These are phyloP conservation scores for Thrips palmi DNA, from an alignment of 1,140 invertebrate genomes.

Conservation along the genomic window DNA sequence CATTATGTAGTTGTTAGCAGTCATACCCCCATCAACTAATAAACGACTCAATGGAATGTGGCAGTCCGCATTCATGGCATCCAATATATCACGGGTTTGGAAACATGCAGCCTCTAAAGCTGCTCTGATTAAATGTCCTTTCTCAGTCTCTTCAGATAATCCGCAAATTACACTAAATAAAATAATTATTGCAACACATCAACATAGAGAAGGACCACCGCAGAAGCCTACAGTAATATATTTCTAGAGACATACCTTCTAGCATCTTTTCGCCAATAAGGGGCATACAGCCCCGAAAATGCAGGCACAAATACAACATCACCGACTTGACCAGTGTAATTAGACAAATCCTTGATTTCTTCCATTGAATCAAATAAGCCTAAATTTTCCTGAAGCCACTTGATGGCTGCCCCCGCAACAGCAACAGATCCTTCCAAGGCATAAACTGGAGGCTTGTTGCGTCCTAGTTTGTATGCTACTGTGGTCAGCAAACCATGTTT, in stretches of 20 bases:
- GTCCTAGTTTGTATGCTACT: conserved; percentile 79
- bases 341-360: conserved; percentile 40
- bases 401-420: conserved; percentile 60
- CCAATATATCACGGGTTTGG: conserved; percentile 59
- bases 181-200: conserved; percentile 15
- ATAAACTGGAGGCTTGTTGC: conserved; percentile 57
- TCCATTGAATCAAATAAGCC: conserved; percentile 30
- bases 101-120: conserved; percentile 78
- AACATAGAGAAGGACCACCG: neutral
- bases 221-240: neutral
- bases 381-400: conserved; percentile 45
- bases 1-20: conserved; percentile 64
- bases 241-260: conserved; percentile 40
- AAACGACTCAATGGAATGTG: conserved; percentile 40
- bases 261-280: conserved; percentile 84
- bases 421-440: conserved; percentile 88
- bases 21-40: conserved; percentile 79
- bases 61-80: conserved; percentile 57
- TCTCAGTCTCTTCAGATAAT: conserved; percentile 55
- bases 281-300: conserved; percentile 86
- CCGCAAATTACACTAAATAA: conserved; percentile 51
- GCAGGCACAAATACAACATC: conserved; percentile 90
- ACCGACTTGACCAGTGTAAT: conserved; percentile 37
- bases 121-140: conserved; percentile 63
- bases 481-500: conserved; percentile 82